Conservation (phyloP, 1,140 invertebrate genomes). For the Heliconius himera region DNA sequence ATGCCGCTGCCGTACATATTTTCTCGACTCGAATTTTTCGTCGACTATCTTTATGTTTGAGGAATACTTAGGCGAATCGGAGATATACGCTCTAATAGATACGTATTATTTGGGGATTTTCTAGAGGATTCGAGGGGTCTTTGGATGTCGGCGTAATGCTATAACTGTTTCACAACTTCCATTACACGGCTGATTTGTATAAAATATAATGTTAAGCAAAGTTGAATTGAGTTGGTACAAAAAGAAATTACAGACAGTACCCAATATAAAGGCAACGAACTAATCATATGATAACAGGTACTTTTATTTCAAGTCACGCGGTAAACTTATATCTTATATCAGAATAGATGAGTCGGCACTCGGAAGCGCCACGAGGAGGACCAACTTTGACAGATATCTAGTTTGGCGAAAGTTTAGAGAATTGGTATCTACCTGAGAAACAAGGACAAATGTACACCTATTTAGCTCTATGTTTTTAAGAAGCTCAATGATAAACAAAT, state of each 20-base stretch:
- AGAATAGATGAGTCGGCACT: slow-evolving; percentile 39
- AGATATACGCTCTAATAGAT: slow-evolving; percentile 78
- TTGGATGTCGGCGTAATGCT: slow-evolving; percentile 45
- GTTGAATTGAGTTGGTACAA: neutral
- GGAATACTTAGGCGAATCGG: slow-evolving; percentile 77
- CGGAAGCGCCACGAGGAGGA: slow-evolving; percentile 28
- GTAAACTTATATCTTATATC: slow-evolving; percentile 38
- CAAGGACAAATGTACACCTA: slow-evolving; percentile 32
- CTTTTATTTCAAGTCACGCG: slow-evolving; percentile 41
- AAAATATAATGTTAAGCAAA: slow-evolving; percentile 23
- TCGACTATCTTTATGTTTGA: slow-evolving; percentile 79
- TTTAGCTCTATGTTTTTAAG: slow-evolving; percentile 30
- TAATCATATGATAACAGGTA: slow-evolving; percentile 4
- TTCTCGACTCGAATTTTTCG: slow-evolving; percentile 80
- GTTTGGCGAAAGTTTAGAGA: slow-evolving; percentile 35
- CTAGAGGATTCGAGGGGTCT: slow-evolving; percentile 52
- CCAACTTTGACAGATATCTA: slow-evolving; percentile 44
- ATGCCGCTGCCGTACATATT: slow-evolving; percentile 78
- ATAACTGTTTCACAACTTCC: slow-evolving; percentile 39
- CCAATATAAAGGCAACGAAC: neutral
- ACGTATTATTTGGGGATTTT: slow-evolving; percentile 74
- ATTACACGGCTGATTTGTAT: slow-evolving; percentile 29
- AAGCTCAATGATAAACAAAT: slow-evolving; percentile 1
- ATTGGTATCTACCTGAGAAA: slow-evolving; percentile 27
- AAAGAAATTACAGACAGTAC: neutral